A percentile compares a stretch with the other conserved stretches of the same genome.
These are phyloP conservation scores for Buathra laborator DNA, from an alignment of 2,888 invertebrate species.

Conservation along the genomic window DNA sequence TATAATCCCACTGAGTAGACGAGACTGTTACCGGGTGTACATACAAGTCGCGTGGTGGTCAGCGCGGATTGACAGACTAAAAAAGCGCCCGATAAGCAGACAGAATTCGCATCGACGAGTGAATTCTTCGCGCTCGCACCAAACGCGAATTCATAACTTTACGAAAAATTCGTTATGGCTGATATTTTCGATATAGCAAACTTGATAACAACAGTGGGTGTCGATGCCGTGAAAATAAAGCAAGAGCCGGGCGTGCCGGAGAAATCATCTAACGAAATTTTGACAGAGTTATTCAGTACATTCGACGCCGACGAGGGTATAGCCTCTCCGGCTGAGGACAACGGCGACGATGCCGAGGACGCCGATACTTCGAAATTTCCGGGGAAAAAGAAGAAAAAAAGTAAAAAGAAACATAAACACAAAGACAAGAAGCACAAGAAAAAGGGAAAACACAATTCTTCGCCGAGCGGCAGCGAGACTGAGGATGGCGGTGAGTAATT, in stretches of 20 bases:
- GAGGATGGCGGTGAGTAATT: conserved; percentile 77
- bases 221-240: conserved; percentile 83
- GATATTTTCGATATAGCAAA: conserved; percentile 84
- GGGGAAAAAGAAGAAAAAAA: conserved; percentile 78
- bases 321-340: conserved; percentile 67
- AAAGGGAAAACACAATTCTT: conserved; percentile 85
- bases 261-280: conserved; percentile 92
- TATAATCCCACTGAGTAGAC: neutral
- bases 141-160: neutral
- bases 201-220: conserved; percentile 83
- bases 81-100: neutral
- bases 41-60: neutral
- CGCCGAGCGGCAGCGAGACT: conserved; percentile 78
- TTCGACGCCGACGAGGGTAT: conserved; percentile 87
- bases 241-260: conserved; percentile 83
- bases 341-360: conserved; percentile 78
- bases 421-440: conserved; percentile 87
- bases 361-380: conserved; percentile 47
- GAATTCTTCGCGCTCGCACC: neutral
- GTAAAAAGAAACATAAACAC: conserved; percentile 85
- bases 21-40: neutral
- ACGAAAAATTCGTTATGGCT: conserved; percentile 74
- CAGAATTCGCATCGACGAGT: neutral
- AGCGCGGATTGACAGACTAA: conserved; percentile 2
- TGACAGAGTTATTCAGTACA: conserved; percentile 93